Percentiles rank a stretch among this genome's conserved stretches.
Evolutionary conservation across 2,888 invertebrate genomes (phyloP).

Genomic region (Anoplius nigerrimus): DNA sequence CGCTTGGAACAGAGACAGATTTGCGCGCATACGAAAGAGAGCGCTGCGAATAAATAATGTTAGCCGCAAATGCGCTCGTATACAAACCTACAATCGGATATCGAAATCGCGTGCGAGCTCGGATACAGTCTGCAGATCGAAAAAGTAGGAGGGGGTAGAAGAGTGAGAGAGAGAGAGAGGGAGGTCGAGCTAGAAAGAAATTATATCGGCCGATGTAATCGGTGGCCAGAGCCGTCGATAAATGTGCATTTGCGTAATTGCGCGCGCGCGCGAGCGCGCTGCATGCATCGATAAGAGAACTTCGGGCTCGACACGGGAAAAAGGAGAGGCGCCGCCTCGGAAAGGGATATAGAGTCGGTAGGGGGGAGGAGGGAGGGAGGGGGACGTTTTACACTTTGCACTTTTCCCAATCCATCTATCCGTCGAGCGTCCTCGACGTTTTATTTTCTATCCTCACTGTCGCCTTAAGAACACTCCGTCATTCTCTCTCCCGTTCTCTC

Average conservation of each 20-base stretch:
- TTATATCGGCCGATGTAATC: too few relatives aligned
- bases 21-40: too few relatives aligned
- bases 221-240: slow-evolving; percentile 23
- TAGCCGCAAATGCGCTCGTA: too few relatives aligned
- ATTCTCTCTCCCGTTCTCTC: background rate
- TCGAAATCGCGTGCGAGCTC: too few relatives aligned
- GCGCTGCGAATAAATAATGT: too few relatives aligned
- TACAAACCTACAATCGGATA: too few relatives aligned
- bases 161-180: too few relatives aligned
- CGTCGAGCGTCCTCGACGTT: slow-evolving; percentile 33
- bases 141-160: too few relatives aligned
- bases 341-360: background rate
- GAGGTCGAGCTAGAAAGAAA: too few relatives aligned
- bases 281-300: background rate
- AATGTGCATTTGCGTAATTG: slow-evolving; percentile 55
- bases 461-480: background rate
- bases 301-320: background rate
- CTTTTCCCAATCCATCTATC: slow-evolving; percentile 40
- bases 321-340: background rate
- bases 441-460: slow-evolving; percentile 22
- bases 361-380: background rate
- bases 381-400: slow-evolving; percentile 30
- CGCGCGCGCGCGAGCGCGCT: slow-evolving; percentile 11
- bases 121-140: too few relatives aligned
- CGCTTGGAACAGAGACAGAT: background rate